Evolutionary conservation across 2,113 vertebrate genomes (phyloP), one percentile per base, ranked within the genome.

Genomic region (Oncorhynchus keta): DNA sequence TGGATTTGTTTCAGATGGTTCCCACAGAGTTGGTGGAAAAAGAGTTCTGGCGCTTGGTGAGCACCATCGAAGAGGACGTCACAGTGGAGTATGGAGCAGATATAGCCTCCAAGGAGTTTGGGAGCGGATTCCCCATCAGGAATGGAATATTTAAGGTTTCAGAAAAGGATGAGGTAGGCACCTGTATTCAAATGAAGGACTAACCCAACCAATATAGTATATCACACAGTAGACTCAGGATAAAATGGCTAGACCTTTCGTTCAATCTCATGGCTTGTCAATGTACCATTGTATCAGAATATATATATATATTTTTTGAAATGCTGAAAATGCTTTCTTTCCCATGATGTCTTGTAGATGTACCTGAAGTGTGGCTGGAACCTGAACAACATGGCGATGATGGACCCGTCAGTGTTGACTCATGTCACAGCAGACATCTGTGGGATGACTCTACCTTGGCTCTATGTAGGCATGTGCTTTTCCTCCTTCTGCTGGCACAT

Each of bases 401-500:
- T 99, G 97, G 95, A 96, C 73, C 97, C 96, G 0, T 99, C 98
- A 39, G 96, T 99, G 0, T 93, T 99, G 78, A 96, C 97, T 74
- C 97, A 99, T 55, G 96, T 99, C 72, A 98, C 97, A 5, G 97
- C 97, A 0, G 98, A 99, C 89, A 99, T 99, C 83, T 99, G 97
- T 79, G 98, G 98, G 69, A 99, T 99, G 98, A 99, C 98, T 2
- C 89, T 99, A 70, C 98, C 98, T 0, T 99, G 98, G 98, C 93
- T 99, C 0, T 99, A 99, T 0, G 98, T 99, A 1, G 98, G 98
- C 81, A 99, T 99, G 97, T 99, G 97, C 89, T 99, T 99, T 88
- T 99, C 97, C 49, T 99, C 98, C 3, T 99, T 99, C 88, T 99
- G 98, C 82, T 99, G 98, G 98, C 98, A 99, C 84, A 99, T 99